Evolutionary conservation across 1,140 invertebrate genomes (phyloP), one percentile per base, ranked within the genome.

Genomic region (Akabosia matsudoensis): DNA sequence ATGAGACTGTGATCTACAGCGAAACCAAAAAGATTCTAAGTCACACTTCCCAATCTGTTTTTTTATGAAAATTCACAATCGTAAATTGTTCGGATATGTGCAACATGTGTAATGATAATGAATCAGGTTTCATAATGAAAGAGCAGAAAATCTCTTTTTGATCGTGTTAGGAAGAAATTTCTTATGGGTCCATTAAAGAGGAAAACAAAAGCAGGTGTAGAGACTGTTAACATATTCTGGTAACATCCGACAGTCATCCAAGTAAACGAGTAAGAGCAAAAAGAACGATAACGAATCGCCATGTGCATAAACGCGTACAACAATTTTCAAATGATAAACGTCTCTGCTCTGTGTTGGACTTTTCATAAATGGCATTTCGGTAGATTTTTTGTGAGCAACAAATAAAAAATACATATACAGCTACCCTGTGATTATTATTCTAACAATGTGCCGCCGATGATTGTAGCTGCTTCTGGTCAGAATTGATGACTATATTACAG

Each of bases 401-500:
- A 13, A 61, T 28, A n/a, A 31, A 30, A 13, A 67, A 7, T 30
- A 22, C 28, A 30, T 30, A 4, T 67, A 31, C 10, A 24, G 22
- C 24, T 30, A 31, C 10, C n/a, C 7, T 30, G 28, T 13, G 13
- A 7, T 67, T 67, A 22, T 31, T 67, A 67, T 31, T 30, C 31
- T 30, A 7, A 28, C n/a, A n/a, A 13, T 31, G 61, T 31, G 26
- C 30, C 54, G 54, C 24, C 54, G 54, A 7, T 61, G 14, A n/a
- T 22, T 24, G 14, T 22, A 16, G 24, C 7, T 61, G 14, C n/a
- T n/a, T 4, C 54, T n/a, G 24, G 24, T 28, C 61, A 67, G 22
- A 67, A 67, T 67, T 67, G 61, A 67, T 67, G 61, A 67, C 61
- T 67, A 67, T 30, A 67, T 67, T 67, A 67, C 24, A 30, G 61